Evolutionary conservation across 2,797 vertebrate species (phyloP).

Genomic region (Diglossa cyanea): DNA sequence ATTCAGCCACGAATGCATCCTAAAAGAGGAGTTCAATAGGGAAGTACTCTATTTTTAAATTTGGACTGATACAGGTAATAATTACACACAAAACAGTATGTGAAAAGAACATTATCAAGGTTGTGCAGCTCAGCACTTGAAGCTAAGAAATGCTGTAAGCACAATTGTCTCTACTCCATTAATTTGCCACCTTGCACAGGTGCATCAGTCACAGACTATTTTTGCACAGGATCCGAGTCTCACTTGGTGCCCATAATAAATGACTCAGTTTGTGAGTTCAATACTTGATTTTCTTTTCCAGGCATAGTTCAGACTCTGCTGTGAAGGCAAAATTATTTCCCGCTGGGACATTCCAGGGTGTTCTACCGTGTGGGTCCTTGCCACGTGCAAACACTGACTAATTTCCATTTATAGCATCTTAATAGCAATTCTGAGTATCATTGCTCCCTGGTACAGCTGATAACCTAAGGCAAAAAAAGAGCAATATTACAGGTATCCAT

Average conservation of each 20-base stretch:
- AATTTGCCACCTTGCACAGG: slow-evolving; percentile 49
- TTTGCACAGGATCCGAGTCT: neutral
- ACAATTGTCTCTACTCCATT: slow-evolving; percentile 44
- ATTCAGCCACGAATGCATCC: neutral
- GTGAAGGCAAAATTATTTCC: slow-evolving; percentile 10
- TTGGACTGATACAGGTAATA: slow-evolving; percentile 52
- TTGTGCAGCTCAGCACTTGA: slow-evolving; percentile 58
- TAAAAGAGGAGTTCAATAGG: neutral
- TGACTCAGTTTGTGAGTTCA: slow-evolving; percentile 24
- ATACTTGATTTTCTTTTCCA: slow-evolving; percentile 19
- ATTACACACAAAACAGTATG: slow-evolving; percentile 44
- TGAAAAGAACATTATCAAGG: slow-evolving; percentile 59
- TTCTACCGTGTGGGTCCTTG: neutral
- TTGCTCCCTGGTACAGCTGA: neutral
- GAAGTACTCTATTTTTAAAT: slow-evolving; percentile 41
- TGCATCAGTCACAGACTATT: slow-evolving; percentile 50
- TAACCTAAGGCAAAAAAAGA: neutral
- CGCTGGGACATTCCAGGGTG: neutral
- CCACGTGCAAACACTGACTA: neutral
- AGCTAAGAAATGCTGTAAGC: slow-evolving; percentile 25
- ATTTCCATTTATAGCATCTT: neutral
- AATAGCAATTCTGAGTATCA: neutral
- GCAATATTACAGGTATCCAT: neutral
- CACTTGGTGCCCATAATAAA: neutral
- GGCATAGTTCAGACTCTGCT: neutral